These are phyloP conservation scores for Trichopria drosophilae DNA, from an alignment of 2,888 invertebrate species.

Conservation along the genomic window DNA sequence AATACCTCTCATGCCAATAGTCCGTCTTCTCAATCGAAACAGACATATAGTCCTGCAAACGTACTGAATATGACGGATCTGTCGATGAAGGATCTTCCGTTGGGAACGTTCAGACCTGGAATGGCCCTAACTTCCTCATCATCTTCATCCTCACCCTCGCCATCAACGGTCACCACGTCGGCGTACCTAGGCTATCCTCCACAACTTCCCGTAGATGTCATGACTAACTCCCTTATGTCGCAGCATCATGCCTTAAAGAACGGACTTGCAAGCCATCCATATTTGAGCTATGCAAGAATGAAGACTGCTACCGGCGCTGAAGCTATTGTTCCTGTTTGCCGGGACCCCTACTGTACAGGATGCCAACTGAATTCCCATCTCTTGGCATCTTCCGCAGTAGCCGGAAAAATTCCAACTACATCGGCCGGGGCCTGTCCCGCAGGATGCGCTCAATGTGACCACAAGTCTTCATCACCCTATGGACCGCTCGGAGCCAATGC, in stretches of 20 bases:
- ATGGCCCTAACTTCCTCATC: constrained; percentile 52
- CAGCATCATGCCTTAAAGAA: constrained; percentile 76
- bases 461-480: constrained; percentile 60
- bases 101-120: constrained; percentile 68
- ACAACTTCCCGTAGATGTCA: constrained; percentile 73
- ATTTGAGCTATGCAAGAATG: constrained; percentile 83
- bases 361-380: constrained; percentile 85
- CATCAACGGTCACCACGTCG: constrained; percentile 28
- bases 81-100: constrained; percentile 67
- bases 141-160: constrained; percentile 36
- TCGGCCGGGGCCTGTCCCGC: constrained; percentile 76
- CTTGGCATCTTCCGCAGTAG: constrained; percentile 58
- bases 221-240: constrained; percentile 77
- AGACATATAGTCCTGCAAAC: constrained; percentile 62
- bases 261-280: constrained; percentile 72
- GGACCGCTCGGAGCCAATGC: constrained; percentile 65
- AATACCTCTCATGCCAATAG: constrained; percentile 40
- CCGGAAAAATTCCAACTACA: constrained; percentile 73
- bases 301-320: constrained; percentile 74
- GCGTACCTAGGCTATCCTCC: constrained; percentile 66
- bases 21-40: constrained; percentile 41
- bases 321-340: constrained; percentile 73
- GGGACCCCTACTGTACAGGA: constrained; percentile 91
- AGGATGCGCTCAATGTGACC: constrained; percentile 88
- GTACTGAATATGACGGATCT: constrained; percentile 65